phyloP scores from a whole-genome alignment of 2,888 invertebrate genomes.

The Agrochola litura region DNA sequence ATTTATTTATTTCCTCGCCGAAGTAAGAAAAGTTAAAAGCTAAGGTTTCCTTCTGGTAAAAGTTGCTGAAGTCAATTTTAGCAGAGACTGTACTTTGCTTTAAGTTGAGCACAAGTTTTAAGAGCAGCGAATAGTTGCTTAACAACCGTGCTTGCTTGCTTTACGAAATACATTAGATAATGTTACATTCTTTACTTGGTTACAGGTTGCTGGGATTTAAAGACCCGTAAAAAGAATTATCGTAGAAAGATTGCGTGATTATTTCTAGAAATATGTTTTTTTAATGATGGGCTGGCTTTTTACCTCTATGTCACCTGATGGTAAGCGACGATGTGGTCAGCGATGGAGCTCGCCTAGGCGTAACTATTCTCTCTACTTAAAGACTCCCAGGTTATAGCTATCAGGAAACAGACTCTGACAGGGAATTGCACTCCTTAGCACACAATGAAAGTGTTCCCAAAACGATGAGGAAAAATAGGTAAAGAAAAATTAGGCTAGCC shows the following conservation, averaged over 20 bases:
- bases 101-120: conserved; percentile 36
- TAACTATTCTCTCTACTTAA: too few species aligned
- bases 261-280: too few species aligned
- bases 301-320: too few species aligned
- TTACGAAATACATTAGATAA: conserved; percentile 5
- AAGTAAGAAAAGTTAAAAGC: conserved; percentile 22
- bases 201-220: neutral
- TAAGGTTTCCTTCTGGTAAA: conserved; percentile 12
- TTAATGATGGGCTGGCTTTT: too few species aligned
- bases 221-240: neutral
- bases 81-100: conserved; percentile 34
- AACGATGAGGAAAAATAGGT: neutral
- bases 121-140: conserved; percentile 31
- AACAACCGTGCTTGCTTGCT: conserved; percentile 13
- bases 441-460: neutral
- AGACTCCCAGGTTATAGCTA: too few species aligned
- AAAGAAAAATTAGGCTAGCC: neutral
- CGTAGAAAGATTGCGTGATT: too few species aligned
- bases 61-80: conserved; percentile 46
- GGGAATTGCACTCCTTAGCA: neutral
- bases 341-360: too few species aligned
- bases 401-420: neutral
- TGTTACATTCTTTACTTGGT: neutral
- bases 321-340: too few species aligned
- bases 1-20: conserved; percentile 46